Conservation (phyloP, 2,888 invertebrate genomes). For the Plusia festucae region DNA sequence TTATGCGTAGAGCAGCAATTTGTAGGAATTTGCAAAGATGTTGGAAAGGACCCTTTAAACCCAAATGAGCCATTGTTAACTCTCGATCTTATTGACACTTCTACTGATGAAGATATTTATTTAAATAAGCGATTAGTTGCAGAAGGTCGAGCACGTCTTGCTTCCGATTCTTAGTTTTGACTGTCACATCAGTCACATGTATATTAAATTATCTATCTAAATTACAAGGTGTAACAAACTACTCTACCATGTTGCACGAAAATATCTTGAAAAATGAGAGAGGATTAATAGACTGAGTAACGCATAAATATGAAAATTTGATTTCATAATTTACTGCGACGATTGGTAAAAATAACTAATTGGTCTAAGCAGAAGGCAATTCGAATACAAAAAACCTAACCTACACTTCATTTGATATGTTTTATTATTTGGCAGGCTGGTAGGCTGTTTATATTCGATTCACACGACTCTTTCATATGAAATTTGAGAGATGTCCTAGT, state of each 20-base stretch:
- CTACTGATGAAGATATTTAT: constrained; percentile 91
- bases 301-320: constrained; percentile 17
- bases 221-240: constrained; percentile 60
- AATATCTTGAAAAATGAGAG: constrained; percentile 40
- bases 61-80: constrained; percentile 90
- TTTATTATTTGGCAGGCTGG: too few relatives aligned
- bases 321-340: background rate
- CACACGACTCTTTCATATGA: background rate
- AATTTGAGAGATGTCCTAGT: background rate
- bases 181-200: constrained; percentile 26
- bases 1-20: constrained; percentile 92
- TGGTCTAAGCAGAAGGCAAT: background rate
- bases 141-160: constrained; percentile 89
- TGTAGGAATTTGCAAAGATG: constrained; percentile 91
- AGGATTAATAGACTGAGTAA: constrained; percentile 52
- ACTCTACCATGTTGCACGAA: constrained; percentile 35
- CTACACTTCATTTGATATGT: too few relatives aligned
- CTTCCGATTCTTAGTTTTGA: constrained; percentile 63
- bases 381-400: too few relatives aligned
- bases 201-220: constrained; percentile 35
- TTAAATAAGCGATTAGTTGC: constrained; percentile 91
- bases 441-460: too few relatives aligned
- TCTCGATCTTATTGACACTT: constrained; percentile 92
- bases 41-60: constrained; percentile 90
- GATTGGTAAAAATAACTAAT: background rate